Evolutionary conservation across 2,797 vertebrate genomes (phyloP).

Genomic region (Phrynocephalus vlangalii): DNA sequence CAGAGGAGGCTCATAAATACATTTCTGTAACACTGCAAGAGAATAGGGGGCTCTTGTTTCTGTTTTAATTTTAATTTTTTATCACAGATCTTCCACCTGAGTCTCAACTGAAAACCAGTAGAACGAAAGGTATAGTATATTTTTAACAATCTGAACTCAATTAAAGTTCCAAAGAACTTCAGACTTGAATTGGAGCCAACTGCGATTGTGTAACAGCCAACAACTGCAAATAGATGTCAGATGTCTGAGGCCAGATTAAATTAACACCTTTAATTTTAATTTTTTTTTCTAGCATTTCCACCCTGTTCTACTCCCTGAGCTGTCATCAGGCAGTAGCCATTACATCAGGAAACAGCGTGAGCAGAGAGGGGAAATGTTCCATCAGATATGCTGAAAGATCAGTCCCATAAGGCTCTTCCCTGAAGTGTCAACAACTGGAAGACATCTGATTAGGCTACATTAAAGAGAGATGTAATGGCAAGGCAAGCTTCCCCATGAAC

Average conservation of each 20-base stretch:
- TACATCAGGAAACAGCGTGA: neutral
- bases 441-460: neutral
- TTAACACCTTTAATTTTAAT: constrained; percentile 40
- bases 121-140: constrained; percentile 28
- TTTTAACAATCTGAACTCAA: constrained; percentile 30
- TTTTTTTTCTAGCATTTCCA: constrained; percentile 48
- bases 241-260: constrained; percentile 60
- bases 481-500: neutral
- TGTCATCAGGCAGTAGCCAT: neutral
- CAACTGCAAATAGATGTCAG: constrained; percentile 32
- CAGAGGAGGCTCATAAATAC: constrained; percentile 17
- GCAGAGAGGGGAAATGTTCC: neutral
- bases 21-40: constrained; percentile 9
- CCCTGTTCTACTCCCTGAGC: constrained; percentile 14
- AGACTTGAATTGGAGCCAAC: constrained; percentile 20
- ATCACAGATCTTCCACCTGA: constrained; percentile 3
- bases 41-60: constrained; percentile 40
- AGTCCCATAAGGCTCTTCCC: neutral
- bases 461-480: neutral
- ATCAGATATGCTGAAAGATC: neutral
- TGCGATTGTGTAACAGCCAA: constrained; percentile 40
- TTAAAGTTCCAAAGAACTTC: constrained; percentile 51
- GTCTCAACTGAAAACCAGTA: constrained; percentile 13
- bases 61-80: constrained; percentile 31
- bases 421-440: neutral